Base-by-base conservation (phyloP, 2,888 invertebrate species). In the Liopterus haemorrhoidalis region DNA sequence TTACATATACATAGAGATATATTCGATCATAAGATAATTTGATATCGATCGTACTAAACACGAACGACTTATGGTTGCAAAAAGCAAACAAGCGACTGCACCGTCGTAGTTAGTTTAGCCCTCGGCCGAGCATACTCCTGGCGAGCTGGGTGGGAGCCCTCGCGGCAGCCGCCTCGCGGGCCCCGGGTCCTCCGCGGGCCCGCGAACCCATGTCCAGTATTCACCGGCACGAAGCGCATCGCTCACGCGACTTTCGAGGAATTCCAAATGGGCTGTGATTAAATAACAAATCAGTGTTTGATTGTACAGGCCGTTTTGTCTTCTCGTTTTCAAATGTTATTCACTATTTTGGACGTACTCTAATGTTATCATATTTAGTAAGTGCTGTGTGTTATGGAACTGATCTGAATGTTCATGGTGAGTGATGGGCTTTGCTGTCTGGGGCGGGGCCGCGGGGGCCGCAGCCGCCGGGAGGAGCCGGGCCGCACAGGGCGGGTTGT, bases 241-340 rank as follows among this genome's bases (percentile, higher is more conserved):
- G 56, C 60, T 58, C 60, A 58, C 53, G 59, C 63, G 59, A 59
- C 59, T 63, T 66, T 67, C 69, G 70, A 71, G 69, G 79, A 80
- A 81, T 81, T 82, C 81, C 81, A 81, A 81, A 78, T 77, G 81
- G 82, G 82, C 82, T 82, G 82, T 82, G 82, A 82, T 79, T 78
- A 76, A 77, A 67, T 67, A 68, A 70, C 70, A 67, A 69, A 75
- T 76, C 76, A 74, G 73, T 75, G 73, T 76, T 74, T 74, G 73
- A 76, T 73, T 78, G 78, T 79, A 78, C 78, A 78, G 77, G 75
- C 77, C 78, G 76, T 71, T 75, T 74, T 68, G 73, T 77, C 68
- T 74, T 70, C 72, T 70, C 68, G 72, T 74, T 64, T 62, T 63
- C 64, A 58, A 63, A 54, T 41, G 49, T 42, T 58, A 59, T 61